These are phyloP conservation scores for Squalus acanthias DNA, from an alignment of 2,797 vertebrate species.

Conservation along the genomic window DNA sequence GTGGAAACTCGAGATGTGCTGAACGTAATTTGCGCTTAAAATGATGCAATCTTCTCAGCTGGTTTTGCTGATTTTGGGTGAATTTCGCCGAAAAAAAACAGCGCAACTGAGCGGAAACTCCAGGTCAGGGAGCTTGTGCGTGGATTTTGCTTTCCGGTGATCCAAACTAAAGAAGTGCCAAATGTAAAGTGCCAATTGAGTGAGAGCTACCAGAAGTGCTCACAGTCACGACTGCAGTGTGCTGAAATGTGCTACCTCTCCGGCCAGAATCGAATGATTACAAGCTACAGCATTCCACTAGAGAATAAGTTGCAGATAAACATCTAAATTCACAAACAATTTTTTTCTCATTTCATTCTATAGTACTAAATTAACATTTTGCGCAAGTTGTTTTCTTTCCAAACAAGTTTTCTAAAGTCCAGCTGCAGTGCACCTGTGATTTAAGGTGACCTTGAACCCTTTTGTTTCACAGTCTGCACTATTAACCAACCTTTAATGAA, in stretches of 20 bases:
- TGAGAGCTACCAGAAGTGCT: neutral
- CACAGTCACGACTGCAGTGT: neutral
- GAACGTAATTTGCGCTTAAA: neutral
- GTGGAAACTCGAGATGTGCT: neutral
- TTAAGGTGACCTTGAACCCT: neutral
- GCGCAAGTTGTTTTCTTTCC: neutral
- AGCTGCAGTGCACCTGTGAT: neutral
- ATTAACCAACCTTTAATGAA: conserved; percentile 1
- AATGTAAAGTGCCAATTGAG: neutral
- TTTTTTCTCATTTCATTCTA: neutral
- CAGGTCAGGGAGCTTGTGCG: neutral
- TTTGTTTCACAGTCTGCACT: neutral
- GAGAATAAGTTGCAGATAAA: neutral
- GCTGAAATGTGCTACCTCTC: neutral
- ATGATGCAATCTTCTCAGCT: neutral
- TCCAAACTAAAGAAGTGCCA: neutral
- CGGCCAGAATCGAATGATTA: neutral
- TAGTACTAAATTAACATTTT: neutral
- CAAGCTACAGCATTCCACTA: neutral
- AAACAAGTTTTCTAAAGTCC: neutral
- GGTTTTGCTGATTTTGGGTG: neutral
- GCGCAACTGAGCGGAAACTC: neutral
- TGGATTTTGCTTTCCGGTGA: neutral
- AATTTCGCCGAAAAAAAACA: no score
- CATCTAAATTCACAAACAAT: neutral